Base-by-base conservation (phyloP, 1,140 invertebrate species). In the Aphelinus atriplicis region DNA sequence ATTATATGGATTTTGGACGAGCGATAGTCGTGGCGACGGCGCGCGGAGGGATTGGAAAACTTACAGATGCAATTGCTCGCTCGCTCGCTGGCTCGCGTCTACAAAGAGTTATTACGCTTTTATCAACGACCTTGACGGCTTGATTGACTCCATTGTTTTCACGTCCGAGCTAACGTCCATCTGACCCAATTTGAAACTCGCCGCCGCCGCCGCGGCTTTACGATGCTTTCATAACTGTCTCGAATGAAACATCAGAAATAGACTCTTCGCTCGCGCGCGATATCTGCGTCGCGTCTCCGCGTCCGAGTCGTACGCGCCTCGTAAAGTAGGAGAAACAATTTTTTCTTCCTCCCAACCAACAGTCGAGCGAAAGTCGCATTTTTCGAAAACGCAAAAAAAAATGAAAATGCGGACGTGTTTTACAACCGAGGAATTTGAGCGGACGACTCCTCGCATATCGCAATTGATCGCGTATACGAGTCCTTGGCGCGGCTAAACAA, bases 131-230 rank as follows among this genome's bases (percentile, higher is more conserved):
- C 74, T 76, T 76, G 68, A 46, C 50, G 61, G 50, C 61, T 76
- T 66, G 74, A 76, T 71, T 71, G 74, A 76, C 68, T 76, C 71
- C 68, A 71, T 76, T 76, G 68, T 71, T 76, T 71, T 76, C 68
- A 66, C 74, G 74, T 76, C n/a, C 6, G n/a, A 46, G 62, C 46
- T 61, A 62, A 74, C 50, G 51, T 75, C 55, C 65, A 75, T 70
- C 61, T 76, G 68, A 76, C 74, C 74, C 62, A 60, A 71, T 71
- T 71, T 57, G 26, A 63, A 50, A 42, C 67, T 26, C 26, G 45
- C 9, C 1, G 1, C 10, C 9, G 50, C 62, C 51, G 51, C 4
- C 4, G 9, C 51, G 51, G 26, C 7, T 67, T 53, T 67, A 74
- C 48, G 46, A 74, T 55, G 60, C 64, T 73, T 60, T 73, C 71